These are phyloP conservation scores for Nicator chloris DNA, from an alignment of 2,113 vertebrate species.

Conservation along the genomic window DNA sequence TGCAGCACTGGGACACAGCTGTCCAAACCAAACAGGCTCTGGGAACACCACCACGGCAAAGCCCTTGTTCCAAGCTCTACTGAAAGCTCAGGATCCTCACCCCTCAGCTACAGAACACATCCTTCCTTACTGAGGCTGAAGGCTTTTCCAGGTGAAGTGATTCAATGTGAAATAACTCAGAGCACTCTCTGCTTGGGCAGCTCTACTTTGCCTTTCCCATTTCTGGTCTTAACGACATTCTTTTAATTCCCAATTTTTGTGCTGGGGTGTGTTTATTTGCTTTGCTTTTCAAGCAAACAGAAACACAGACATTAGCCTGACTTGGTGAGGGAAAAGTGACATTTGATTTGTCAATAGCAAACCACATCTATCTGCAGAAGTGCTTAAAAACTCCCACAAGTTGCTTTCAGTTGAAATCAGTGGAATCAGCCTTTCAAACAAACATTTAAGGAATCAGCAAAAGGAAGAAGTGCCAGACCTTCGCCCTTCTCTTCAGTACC, in stretches of 20 bases:
- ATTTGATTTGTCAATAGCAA: not conserved
- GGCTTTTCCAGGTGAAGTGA: not conserved
- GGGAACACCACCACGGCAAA: not conserved
- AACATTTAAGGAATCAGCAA: not conserved
- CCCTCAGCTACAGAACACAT: not conserved
- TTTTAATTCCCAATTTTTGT: not conserved
- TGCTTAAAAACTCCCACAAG: not conserved
- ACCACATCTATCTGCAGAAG: not conserved
- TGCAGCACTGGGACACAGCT: not conserved
- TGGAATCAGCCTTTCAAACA: not conserved
- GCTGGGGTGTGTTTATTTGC: not conserved
- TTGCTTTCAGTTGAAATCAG: not conserved
- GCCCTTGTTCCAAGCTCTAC: not conserved
- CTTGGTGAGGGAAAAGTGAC: not conserved
- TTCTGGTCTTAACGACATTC: not conserved
- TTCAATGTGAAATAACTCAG: fast-evolving
- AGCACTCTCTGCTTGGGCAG: not conserved
- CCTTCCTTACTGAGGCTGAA: not conserved
- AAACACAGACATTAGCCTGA: not conserved
- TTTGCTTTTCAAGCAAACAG: not conserved
- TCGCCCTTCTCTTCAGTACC: not conserved
- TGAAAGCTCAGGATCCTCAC: not conserved
- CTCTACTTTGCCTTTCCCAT: not conserved
- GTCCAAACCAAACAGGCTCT: not conserved
- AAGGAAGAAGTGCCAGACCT: not conserved